Conservation (phyloP, 2,797 vertebrate genomes). For the Cyprinodon diabolis region DNA sequence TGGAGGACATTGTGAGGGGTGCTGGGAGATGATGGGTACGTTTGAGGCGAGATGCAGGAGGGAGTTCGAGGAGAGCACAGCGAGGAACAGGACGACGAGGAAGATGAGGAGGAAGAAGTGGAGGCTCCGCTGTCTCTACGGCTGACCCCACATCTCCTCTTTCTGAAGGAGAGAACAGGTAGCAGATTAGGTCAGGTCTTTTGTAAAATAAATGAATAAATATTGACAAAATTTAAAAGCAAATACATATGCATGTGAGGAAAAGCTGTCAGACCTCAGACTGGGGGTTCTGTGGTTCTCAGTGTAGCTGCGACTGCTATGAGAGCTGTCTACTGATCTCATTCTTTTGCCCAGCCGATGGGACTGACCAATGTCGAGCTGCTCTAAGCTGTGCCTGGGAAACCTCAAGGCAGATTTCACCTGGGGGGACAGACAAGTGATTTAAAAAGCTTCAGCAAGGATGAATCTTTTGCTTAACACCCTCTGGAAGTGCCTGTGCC, state of each 20-base stretch:
- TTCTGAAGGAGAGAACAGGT: slow-evolving; percentile 33
- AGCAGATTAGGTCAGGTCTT: neutral
- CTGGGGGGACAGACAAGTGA: slow-evolving; percentile 63
- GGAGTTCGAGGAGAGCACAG: slow-evolving; percentile 73
- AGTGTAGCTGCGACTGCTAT: slow-evolving; percentile 54
- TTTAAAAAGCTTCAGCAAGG: neutral
- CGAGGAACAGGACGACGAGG: slow-evolving; percentile 76
- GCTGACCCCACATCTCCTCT: slow-evolving; percentile 48
- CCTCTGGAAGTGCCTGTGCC: too few species aligned
- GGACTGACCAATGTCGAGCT: slow-evolving; percentile 43
- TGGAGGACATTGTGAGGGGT: slow-evolving; percentile 64
- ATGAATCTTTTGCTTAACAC: neutral
- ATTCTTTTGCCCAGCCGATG: slow-evolving; percentile 50
- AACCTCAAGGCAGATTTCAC: slow-evolving; percentile 89
- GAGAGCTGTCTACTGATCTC: slow-evolving; percentile 48
- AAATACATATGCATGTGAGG: neutral
- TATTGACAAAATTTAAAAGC: neutral
- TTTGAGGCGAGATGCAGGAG: slow-evolving; percentile 56
- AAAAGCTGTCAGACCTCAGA: slow-evolving; percentile 49
- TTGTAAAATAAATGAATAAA: neutral
- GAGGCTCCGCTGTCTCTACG: slow-evolving; percentile 66
- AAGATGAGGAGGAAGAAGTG: slow-evolving; percentile 74
- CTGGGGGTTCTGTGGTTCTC: slow-evolving; percentile 50
- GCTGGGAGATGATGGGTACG: slow-evolving; percentile 61
- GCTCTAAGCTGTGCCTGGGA: slow-evolving; percentile 71